Conservation (phyloP, 2,113 vertebrate species). For the Cynopterus brachyotis region DNA sequence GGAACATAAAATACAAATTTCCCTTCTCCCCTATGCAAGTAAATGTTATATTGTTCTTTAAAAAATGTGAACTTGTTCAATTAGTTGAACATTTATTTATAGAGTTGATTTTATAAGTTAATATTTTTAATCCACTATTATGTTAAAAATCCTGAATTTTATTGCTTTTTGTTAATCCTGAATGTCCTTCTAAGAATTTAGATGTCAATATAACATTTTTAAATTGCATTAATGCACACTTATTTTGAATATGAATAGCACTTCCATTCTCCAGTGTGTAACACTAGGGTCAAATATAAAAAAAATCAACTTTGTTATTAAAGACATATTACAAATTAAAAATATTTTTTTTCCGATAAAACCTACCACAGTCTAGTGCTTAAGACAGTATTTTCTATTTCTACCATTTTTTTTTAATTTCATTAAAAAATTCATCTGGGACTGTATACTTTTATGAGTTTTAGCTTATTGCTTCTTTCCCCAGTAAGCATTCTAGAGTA, state of each 20-base stretch:
- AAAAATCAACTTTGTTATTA: not conserved
- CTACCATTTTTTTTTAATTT: not conserved
- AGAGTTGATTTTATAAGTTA: not conserved
- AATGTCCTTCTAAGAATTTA: not conserved
- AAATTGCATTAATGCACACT: not conserved
- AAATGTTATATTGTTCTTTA: not conserved
- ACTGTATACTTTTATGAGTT: not conserved
- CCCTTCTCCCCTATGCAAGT: not conserved
- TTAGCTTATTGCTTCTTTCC: not conserved
- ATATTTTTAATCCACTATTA: not conserved
- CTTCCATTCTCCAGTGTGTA: not conserved
- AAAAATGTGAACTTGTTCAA: not conserved
- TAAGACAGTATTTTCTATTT: not conserved
- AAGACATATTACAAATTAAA: not conserved
- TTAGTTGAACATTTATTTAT: not conserved
- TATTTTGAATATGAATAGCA: not conserved
- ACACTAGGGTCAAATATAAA: not conserved
- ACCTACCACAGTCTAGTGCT: not conserved
- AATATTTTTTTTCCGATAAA: not conserved
- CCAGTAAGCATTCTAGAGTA: not conserved
- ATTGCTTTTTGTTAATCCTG: not conserved
- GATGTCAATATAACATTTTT: not conserved
- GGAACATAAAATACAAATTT: not conserved
- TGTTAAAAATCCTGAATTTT: not conserved
- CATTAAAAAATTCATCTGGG: not conserved